Evolutionary conservation across 2,888 invertebrate species (phyloP), one percentile per base, ranked within the genome.

Genomic region (Craniophora ligustri): DNA sequence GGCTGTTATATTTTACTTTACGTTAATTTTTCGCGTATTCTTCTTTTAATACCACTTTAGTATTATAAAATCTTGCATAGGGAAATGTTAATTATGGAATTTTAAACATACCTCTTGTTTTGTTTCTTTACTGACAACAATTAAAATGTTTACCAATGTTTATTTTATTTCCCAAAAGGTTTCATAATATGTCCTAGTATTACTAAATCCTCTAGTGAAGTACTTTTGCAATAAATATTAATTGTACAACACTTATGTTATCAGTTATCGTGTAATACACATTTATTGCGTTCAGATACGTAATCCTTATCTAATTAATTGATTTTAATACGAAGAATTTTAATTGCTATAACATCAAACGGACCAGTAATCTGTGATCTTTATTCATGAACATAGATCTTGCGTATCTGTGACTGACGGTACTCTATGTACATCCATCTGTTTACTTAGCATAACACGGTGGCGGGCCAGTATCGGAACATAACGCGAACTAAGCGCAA

Each of bases 401-500:
- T 62, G 34, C 19, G 15, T 11, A 35, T 61, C 66, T 64, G 53
- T 16, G 16, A 31, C 44, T 47, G 32, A 39, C 13, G 38, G 41
- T 79, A 75, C 42, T 88, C 88, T 86, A 63, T 88, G 88, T 30
- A 59, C 51, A 50, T 62, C 63, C 76, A 71, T 78, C 60, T 86
- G 84, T 88, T 85, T 81, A 84, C 79, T 78, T 79, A 76, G 73
- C 72, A 78, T 76, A 76, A 76, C 78, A 79, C 76, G 76, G 84
- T 78, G 78, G 77, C 62, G 39, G 70, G 57, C 53, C 78, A 81
- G 84, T 80, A 69, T 69, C 59, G 56, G 67, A 68, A 66, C 76
- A 72, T 68, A 70, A 63, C 75, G 73, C 73, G 49, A 19, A 49
- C 67, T 35, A 42, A 50, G 44, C 74, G 46, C 67, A 62, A 63